Base-by-base conservation (phyloP, 2,888 invertebrate species). In the Agrypnus murinus region DNA sequence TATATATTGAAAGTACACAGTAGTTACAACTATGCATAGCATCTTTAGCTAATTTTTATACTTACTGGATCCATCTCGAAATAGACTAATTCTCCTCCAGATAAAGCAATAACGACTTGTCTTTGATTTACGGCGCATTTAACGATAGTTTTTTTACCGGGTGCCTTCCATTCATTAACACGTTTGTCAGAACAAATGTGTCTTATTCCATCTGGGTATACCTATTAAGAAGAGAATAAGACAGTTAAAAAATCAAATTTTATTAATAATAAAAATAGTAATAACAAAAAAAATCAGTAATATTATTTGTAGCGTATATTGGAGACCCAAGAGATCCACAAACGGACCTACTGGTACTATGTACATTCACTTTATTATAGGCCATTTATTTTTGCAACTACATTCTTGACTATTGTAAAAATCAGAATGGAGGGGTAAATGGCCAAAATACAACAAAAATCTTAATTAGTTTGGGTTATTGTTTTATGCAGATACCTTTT, bases 51-150 rank as follows among this genome's bases (percentile, higher is more conserved):
- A n/a, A n/a, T 40, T 40, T 10, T n/a, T n/a, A 7, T 10, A 19
- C 94, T 92, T 90, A 98, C 97, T 77, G 97, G 94, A 86, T 99
- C 99, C 97, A 99, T 97, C 89, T 99, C 99, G 85, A 99, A 99
- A 87, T 99, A 99, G 46, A 99, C 98, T 71, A 99, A 88, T 87
- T 99, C 99, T 40, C 98, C 97, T 2, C 98, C 99, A 38, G 97
- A 96, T 50, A 99, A 87, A 0, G 99, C 98, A 75, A 99, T 99
- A 0, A 99, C 98, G 32, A 99, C 98, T 88, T 99, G 99, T 72
- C 98, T 89, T 84, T 98, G 96, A 87, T 99, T 99, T 14, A 99
- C 97, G 0, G 99, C 99, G 86, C 99, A 99, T 85, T 96, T 96
- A 0, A 97, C 95, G 69, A 99, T 99, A 0, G 94, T 95, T 80